These are phyloP conservation scores for Turnix velox DNA, from an alignment of 2,113 vertebrate species.

Conservation along the genomic window DNA sequence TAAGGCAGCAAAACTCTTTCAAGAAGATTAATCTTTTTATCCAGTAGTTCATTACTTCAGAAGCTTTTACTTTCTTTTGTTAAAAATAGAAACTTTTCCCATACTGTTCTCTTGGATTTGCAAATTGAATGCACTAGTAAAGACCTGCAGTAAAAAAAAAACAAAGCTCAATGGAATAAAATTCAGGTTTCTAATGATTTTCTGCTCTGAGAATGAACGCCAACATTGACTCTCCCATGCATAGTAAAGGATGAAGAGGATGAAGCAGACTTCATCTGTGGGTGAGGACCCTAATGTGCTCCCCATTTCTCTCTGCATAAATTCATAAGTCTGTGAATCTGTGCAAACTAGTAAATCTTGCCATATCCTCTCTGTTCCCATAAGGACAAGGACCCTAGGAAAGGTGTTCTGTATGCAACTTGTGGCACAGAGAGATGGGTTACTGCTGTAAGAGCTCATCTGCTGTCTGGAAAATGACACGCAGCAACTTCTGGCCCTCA, in stretches of 20 bases:
- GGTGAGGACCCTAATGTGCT: background rate
- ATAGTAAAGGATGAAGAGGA: background rate
- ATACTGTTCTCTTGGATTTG: slow-evolving; percentile 4
- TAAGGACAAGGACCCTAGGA: background rate
- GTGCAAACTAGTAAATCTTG: background rate
- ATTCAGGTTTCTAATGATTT: background rate
- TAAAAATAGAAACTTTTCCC: slow-evolving; percentile 64
- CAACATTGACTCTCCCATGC: background rate
- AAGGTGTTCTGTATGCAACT: background rate
- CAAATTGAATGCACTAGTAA: slow-evolving; percentile 4
- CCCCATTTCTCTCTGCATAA: background rate
- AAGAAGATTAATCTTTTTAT: slow-evolving; percentile 54
- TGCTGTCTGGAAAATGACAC: background rate
- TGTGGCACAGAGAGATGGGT: background rate
- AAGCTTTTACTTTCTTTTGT: slow-evolving; percentile 54
- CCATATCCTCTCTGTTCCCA: background rate
- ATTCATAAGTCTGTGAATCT: background rate
- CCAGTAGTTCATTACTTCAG: slow-evolving; percentile 42
- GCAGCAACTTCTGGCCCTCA: background rate
- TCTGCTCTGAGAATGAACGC: background rate
- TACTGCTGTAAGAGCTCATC: background rate
- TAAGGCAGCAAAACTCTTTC: slow-evolving; percentile 43
- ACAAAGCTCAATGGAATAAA: background rate
- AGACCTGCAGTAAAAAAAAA: background rate
- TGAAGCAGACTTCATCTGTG: background rate